Conservation (phyloP, 2,113 vertebrate species). For the Prionailurus viverrinus region DNA sequence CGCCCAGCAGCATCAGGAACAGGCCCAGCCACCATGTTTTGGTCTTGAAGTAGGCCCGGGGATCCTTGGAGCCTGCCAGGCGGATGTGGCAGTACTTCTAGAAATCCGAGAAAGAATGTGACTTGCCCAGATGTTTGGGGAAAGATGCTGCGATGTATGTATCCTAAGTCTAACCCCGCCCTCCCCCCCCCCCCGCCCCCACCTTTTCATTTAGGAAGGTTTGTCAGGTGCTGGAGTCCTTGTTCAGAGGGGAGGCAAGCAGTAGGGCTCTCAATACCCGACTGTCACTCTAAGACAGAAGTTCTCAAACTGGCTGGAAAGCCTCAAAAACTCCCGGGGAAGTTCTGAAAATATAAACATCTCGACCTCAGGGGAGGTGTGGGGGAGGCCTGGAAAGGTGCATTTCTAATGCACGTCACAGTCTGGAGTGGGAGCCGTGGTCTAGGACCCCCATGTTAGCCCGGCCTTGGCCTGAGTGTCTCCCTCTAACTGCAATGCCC, state of each 20-base stretch:
- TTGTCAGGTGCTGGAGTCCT: background rate
- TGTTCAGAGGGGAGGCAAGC: background rate
- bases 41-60: slow-evolving; percentile 93
- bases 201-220: background rate
- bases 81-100: slow-evolving; percentile 97
- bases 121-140: background rate
- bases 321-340: background rate
- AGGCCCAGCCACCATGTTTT: slow-evolving; percentile 98
- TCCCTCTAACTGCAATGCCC: background rate
- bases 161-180: background rate
- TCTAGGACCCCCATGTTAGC: background rate
- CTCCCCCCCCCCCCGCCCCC: too few relatives aligned
- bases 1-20: slow-evolving; percentile 92
- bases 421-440: background rate
- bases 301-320: background rate
- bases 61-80: slow-evolving; percentile 93
- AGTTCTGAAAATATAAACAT: background rate
- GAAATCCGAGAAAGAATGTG: background rate
- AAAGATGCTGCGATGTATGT: rapidly evolving
- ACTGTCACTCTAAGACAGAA: background rate
- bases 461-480: rapidly evolving
- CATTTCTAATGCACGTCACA: background rate
- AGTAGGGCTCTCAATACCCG: background rate
- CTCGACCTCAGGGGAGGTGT: background rate
- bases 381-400: background rate